phyloP scores from a whole-genome alignment of 2,113 vertebrate genomes.

The Ahaetulla prasina region DNA sequence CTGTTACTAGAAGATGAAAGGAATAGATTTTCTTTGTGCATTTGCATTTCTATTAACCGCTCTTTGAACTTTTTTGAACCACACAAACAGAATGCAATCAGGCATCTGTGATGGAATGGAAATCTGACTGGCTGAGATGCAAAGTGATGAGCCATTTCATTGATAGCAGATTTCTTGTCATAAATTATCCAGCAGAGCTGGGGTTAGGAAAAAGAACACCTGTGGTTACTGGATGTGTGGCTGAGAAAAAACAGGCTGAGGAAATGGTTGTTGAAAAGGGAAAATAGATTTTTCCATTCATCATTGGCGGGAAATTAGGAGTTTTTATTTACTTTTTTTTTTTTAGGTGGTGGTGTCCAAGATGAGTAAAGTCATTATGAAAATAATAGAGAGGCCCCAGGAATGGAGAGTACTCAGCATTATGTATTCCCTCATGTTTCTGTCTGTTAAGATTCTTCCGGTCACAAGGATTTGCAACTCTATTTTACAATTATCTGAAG shows the following conservation, averaged over 20 bases:
- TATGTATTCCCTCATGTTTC: not conserved
- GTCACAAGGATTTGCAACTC: not conserved
- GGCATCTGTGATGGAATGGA: not conserved
- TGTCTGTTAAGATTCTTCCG: not conserved
- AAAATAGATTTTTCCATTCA: slow-evolving; percentile 5
- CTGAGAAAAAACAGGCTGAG: not conserved
- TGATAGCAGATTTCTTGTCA: not conserved
- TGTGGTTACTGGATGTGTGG: not conserved
- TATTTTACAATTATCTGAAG: not conserved
- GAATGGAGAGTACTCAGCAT: not conserved
- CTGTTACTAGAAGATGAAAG: not conserved
- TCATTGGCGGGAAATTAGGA: not conserved
- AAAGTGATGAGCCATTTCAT: not conserved
- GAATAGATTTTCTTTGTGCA: not conserved
- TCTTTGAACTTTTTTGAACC: not conserved
- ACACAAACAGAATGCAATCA: not conserved
- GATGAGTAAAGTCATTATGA: slow-evolving; percentile 8
- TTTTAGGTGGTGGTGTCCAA: not conserved
- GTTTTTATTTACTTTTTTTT: not conserved
- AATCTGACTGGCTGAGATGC: not conserved
- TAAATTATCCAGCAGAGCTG: not conserved
- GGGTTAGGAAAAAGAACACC: not conserved
- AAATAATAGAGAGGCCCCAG: not conserved
- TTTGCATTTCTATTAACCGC: not conserved
- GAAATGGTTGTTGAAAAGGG: not conserved